Evolutionary conservation across 2,113 vertebrate species (phyloP), one percentile per base, ranked within the genome.

Genomic region (Poeciliopsis retropinna): DNA sequence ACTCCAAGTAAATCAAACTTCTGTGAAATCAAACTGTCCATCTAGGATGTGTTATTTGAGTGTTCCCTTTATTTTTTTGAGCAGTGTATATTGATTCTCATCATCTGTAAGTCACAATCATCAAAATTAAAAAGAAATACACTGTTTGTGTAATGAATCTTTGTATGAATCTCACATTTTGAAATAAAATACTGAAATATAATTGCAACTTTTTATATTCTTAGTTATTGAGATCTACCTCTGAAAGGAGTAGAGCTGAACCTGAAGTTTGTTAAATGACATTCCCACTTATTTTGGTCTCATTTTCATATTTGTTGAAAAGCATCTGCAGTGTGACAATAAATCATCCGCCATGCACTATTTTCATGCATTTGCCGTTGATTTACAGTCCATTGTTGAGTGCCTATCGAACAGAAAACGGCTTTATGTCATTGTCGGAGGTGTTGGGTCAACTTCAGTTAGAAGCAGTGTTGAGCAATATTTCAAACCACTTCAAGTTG

Each of bases 271-370:
- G 85, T 81, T 81, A 74, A 89, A 88, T 70, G 87, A 88, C 81
- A 71, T 88, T 85, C 78, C 69, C 51, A 73, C 76, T 80, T 87
- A 89, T 93, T 92, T 92, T 89, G 87, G 84, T 84, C 85, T 92
- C 92, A 89, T 95, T 94, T 92, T 91, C 92, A 94, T 94, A 92
- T 94, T 94, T 94, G 88, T 93, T 92, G 93, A 88, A 92, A 94
- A 93, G 90, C 92, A 91, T 93, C 90, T 86, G 87, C 84, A 72
- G 76, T 37, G 83, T 91, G 88, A 81, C 83, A 63, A 84, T 95
- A 94, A 94, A 95, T 95, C 91, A 85, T 77, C 51, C 3, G 1
- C 82, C 19, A 72, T 57, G 87, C 84, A 73, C 78, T 74, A 76
- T 94, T 93, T 95, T 94, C 92, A 93, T 91, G 92, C 88, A 92